These are phyloP conservation scores for Cylas formicarius DNA, from an alignment of 1,140 invertebrate genomes.

Conservation along the genomic window DNA sequence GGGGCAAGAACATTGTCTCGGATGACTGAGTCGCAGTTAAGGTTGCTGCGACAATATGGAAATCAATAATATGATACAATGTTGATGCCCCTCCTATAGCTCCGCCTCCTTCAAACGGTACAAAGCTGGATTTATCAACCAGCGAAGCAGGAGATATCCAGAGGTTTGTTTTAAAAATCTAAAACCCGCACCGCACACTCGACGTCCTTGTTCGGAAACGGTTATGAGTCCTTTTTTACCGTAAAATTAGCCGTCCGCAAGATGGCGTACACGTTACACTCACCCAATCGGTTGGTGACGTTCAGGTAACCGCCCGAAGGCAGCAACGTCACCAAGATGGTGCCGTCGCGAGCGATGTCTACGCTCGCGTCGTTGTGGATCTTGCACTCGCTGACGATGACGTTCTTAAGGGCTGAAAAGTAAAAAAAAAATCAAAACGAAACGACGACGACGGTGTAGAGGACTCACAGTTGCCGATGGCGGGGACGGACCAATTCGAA, in stretches of 20 bases:
- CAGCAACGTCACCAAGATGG: constrained; percentile 66
- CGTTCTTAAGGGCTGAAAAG: constrained; percentile 60
- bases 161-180: no score
- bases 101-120: no score
- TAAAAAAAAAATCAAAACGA: constrained; percentile 16
- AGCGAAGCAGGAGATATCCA: no score
- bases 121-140: no score
- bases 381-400: constrained; percentile 73
- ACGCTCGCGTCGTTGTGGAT: constrained; percentile 84
- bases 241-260: neutral
- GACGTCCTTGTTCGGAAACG: no score
- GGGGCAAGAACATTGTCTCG: no score
- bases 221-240: no score
- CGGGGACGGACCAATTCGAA: constrained; percentile 59
- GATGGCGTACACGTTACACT: constrained; percentile 29
- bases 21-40: no score
- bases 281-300: constrained; percentile 60
- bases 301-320: constrained; percentile 55
- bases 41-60: no score
- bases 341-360: constrained; percentile 73
- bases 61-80: no score
- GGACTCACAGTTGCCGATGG: constrained; percentile 63
- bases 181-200: no score
- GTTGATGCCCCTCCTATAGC: no score
- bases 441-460: constrained; percentile 9